Evolutionary conservation across 1,140 invertebrate species (phyloP), one percentile per base, ranked within the genome.

Genomic region (Neodiprion lecontei): DNA sequence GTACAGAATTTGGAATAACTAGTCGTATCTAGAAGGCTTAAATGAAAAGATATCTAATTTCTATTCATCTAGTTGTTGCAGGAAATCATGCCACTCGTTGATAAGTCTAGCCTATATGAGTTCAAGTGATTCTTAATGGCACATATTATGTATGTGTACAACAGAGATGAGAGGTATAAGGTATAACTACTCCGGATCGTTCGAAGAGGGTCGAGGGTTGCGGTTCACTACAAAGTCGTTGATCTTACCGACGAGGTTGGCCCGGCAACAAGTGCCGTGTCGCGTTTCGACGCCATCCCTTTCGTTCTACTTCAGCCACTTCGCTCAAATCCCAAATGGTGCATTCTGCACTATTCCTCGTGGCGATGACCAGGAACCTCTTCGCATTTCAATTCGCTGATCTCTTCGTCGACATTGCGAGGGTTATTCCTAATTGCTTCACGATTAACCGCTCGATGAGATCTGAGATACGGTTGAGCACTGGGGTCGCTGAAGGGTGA

Each of bases 251-350:
- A 61, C 53, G 53, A 61, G 11, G 53, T 9, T 61, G 53, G 7
- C 11, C 53, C 53, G 53, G 53, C 53, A 61, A 61, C 53, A 61
- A 61, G 53, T 61, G 53, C 53, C 53, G 53, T 61, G n/a, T 61
- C 53, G 53, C 53, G 53, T 61, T 61, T 61, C 53, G 53, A 61
- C 53, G 53, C 53, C 53, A 61, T 61, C 53, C 53, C n/a, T 9
- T 61, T 61, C 53, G 11, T 61, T 8, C 53, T 17, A 14, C 53
- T 12, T 17, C 53, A 61, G 53, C n/a, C 53, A 61, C 53, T 61
- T 61, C 53, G n/a, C 53, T 61, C 53, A 17, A 61, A 17, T 61
- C 53, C 53, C n/a, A 4, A 61, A 17, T 17, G n/a, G n/a, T 61
- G 11, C 53, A 61, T 61, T 17, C 4, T 17, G 9, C 53, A 12